These are phyloP conservation scores for Candidula unifasciata DNA, from an alignment of 2,888 invertebrate species.

Conservation along the genomic window DNA sequence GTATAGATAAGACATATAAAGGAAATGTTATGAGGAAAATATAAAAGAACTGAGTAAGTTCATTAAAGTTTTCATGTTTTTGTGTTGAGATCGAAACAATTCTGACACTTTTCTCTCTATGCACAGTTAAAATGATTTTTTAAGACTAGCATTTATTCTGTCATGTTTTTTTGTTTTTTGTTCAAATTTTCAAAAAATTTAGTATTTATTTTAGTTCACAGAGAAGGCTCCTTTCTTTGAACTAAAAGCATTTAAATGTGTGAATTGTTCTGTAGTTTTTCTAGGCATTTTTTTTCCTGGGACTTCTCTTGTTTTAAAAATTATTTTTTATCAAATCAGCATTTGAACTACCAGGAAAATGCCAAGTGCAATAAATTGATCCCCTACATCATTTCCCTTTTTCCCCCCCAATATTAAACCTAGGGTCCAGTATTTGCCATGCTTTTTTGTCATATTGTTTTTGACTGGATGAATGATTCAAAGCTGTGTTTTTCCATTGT, in stretches of 20 bases:
- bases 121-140: background rate
- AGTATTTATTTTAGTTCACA: constrained; percentile 6
- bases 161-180: background rate
- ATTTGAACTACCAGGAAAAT: constrained; percentile 9
- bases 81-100: too few species aligned
- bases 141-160: background rate
- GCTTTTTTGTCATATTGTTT: background rate
- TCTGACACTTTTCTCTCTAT: too few species aligned
- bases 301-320: too few species aligned
- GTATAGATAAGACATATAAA: too few species aligned
- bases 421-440: constrained; percentile 24
- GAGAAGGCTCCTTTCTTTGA: background rate
- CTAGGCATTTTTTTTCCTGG: background rate
- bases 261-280: background rate
- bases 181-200: background rate
- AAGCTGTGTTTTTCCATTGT: too few species aligned
- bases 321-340: background rate
- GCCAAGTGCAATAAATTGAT: constrained; percentile 30
- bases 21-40: too few species aligned
- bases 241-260: constrained; percentile 1
- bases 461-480: too few species aligned
- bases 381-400: background rate
- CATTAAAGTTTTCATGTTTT: too few species aligned
- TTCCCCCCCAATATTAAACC: background rate
- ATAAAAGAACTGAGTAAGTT: too few species aligned